Evolutionary conservation across 2,888 invertebrate species (phyloP).

Genomic region (Hypomecis punctinalis): DNA sequence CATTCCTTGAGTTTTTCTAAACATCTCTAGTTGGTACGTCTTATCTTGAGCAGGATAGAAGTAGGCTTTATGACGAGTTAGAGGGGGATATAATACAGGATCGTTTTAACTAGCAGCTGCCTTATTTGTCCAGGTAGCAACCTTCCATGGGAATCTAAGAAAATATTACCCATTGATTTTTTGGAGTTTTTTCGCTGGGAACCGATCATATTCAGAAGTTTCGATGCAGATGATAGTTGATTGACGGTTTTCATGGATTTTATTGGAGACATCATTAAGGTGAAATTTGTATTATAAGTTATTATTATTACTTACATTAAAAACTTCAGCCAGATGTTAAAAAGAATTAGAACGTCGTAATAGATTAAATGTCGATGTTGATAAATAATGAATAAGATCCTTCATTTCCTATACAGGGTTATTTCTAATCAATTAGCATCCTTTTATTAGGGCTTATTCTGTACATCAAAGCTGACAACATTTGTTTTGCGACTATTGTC

Average conservation of each 20-base stretch:
- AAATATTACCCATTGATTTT: slow-evolving; percentile 55
- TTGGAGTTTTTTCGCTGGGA: slow-evolving; percentile 47
- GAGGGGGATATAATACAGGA: slow-evolving; percentile 59
- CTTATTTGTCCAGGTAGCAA: slow-evolving; percentile 70
- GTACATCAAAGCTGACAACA: no score
- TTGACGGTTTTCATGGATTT: neutral
- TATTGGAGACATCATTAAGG: slow-evolving; percentile 3
- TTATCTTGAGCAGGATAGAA: slow-evolving; percentile 60
- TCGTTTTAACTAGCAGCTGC: slow-evolving; percentile 79
- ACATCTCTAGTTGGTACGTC: slow-evolving; percentile 50
- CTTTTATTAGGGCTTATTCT: no score
- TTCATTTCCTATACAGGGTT: no score
- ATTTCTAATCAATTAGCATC: no score
- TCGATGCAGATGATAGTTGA: slow-evolving; percentile 29
- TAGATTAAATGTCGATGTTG: no score
- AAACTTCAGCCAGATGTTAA: no score
- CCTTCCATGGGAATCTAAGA: slow-evolving; percentile 64
- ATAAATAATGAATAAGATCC: no score
- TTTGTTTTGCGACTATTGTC: no score
- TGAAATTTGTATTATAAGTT: neutral
- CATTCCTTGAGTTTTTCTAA: slow-evolving; percentile 33
- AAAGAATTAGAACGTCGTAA: no score
- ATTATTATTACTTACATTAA: no score
- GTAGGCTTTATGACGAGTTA: slow-evolving; percentile 35
- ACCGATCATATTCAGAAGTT: slow-evolving; percentile 43